These are phyloP conservation scores for Ennomos quercinarius DNA, from an alignment of 2,888 invertebrate genomes.

Conservation along the genomic window DNA sequence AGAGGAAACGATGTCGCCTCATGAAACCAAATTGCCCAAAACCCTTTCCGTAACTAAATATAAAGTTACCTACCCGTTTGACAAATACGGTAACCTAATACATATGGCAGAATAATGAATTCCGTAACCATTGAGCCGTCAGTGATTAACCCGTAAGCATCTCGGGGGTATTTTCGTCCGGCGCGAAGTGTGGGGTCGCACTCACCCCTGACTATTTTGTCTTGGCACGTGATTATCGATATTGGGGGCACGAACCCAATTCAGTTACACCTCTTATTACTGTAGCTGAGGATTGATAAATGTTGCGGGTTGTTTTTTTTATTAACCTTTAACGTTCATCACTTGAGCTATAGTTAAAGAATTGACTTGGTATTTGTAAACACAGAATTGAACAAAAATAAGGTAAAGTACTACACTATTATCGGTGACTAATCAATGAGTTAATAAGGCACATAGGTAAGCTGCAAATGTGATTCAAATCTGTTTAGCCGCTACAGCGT, in stretches of 20 bases:
- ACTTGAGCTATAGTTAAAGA: constrained; percentile 9
- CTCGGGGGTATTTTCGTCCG: constrained; percentile 66
- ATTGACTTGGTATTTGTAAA: constrained; percentile 1
- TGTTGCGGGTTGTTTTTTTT: constrained; percentile 35
- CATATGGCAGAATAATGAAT: constrained; percentile 58
- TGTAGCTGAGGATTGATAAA: constrained; percentile 66
- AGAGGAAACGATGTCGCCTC: constrained; percentile 22
- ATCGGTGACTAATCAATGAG: too few relatives aligned
- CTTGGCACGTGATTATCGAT: constrained; percentile 74
- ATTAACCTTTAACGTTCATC: constrained; percentile 21
- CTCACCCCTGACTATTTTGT: constrained; percentile 60
- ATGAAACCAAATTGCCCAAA: constrained; percentile 32
- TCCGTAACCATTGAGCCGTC: constrained; percentile 56
- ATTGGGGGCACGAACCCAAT: constrained; percentile 77
- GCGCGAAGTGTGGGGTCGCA: constrained; percentile 60
- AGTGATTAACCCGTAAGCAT: constrained; percentile 75
- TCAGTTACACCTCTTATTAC: constrained; percentile 69
- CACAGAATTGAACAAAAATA: too few relatives aligned
- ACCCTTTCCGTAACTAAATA: constrained; percentile 36
- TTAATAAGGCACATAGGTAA: too few relatives aligned
- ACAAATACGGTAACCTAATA: constrained; percentile 44
- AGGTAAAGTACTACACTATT: too few relatives aligned
- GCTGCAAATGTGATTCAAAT: too few relatives aligned
- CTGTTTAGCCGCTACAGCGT: too few relatives aligned
- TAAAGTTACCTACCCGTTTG: constrained; percentile 38